Percentiles rank a stretch among this genome's conserved stretches.
Evolutionary conservation across 2,888 invertebrate species (phyloP).

Genomic region (Andrena hattorfiana): DNA sequence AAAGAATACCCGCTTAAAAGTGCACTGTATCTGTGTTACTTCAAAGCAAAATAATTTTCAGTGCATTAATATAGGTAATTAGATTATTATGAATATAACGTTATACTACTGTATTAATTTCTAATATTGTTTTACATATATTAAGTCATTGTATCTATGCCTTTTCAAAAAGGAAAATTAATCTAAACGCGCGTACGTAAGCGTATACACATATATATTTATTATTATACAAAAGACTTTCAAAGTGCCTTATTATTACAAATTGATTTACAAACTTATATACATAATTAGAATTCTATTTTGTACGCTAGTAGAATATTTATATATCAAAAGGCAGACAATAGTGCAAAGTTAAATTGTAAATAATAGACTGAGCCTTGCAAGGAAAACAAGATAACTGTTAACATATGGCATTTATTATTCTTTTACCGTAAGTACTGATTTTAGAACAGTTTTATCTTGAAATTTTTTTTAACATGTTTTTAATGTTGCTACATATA

Average conservation of each 20-base stretch:
- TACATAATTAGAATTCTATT: constrained; percentile 12
- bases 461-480: neutral
- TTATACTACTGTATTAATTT: constrained; percentile 4
- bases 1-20: constrained; percentile 85
- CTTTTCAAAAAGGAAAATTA: neutral
- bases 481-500: neutral
- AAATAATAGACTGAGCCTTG: neutral
- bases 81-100: neutral
- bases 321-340: neutral
- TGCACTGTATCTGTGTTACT: neutral
- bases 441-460: no score
- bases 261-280: neutral
- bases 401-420: no score
- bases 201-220: constrained; percentile 8
- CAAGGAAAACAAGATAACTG: neutral
- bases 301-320: constrained; percentile 6
- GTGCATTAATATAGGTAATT: neutral
- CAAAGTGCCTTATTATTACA: constrained; percentile 34
- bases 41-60: constrained; percentile 4
- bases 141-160: constrained; percentile 12
- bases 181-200: neutral
- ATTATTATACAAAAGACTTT: constrained; percentile 2
- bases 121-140: constrained; percentile 25
- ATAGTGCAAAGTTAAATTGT: neutral
- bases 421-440: no score